Conservation (phyloP, 2,113 vertebrate species). For the Electrona antarctica region DNA sequence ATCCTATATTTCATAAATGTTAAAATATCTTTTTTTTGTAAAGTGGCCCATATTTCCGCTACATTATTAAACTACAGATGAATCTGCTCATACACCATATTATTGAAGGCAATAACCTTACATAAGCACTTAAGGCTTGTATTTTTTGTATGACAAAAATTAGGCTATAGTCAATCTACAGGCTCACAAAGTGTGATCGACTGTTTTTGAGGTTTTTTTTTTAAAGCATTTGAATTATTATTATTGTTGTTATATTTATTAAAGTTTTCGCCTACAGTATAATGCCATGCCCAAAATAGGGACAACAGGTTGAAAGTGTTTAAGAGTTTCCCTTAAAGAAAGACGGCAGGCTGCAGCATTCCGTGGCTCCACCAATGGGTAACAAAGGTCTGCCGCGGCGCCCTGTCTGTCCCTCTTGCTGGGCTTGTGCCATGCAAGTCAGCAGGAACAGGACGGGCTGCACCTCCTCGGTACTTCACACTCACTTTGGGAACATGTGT, state of each 20-base stretch:
- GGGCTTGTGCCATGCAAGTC: constrained; percentile 57
- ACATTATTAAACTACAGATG: neutral
- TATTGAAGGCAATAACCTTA: constrained; percentile 30
- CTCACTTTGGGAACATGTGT: constrained; percentile 60
- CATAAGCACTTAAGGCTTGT: neutral
- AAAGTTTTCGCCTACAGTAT: too few relatives aligned
- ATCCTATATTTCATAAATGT: neutral
- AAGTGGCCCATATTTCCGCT: neutral
- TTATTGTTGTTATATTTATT: too few relatives aligned
- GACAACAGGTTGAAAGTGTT: too few relatives aligned
- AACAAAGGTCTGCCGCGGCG: constrained; percentile 30
- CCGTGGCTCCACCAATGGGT: constrained; percentile 23
- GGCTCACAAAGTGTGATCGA: too few relatives aligned
- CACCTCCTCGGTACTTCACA: constrained; percentile 55
- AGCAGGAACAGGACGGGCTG: constrained; percentile 65
- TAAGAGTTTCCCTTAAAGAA: constrained; percentile 6
- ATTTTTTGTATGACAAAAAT: too few relatives aligned
- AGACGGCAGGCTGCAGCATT: neutral
- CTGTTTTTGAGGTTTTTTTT: too few relatives aligned
- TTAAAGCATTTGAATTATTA: too few relatives aligned
- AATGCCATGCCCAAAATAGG: too few relatives aligned
- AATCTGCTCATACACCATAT: neutral
- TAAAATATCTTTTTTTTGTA: neutral
- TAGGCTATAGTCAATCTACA: too few relatives aligned
- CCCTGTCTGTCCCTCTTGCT: constrained; percentile 48